Evolutionary conservation across 2,888 invertebrate genomes (phyloP).

Genomic region (Cosmia trapezina): DNA sequence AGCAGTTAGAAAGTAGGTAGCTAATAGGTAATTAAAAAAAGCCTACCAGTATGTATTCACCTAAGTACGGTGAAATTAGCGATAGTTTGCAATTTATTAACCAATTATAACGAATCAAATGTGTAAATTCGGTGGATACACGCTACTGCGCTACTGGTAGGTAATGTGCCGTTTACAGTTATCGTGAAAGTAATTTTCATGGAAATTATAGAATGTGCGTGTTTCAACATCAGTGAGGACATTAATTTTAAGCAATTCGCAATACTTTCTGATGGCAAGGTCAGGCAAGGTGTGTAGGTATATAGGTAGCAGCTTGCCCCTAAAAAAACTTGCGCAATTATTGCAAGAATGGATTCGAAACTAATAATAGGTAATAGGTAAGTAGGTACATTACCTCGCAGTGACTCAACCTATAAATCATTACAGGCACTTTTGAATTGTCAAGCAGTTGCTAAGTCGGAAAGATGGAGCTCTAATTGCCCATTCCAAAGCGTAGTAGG

Average conservation of each 20-base stretch:
- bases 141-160: constrained; percentile 34
- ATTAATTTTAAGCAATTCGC: constrained; percentile 14
- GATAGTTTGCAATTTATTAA: constrained; percentile 32
- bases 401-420: background rate
- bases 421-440: background rate
- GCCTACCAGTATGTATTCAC: background rate
- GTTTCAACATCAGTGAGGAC: constrained; percentile 3
- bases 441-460: background rate
- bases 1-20: constrained; percentile 18
- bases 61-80: constrained; percentile 11
- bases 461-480: background rate
- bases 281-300: background rate
- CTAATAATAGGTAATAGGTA: constrained; percentile 1
- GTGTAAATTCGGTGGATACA: constrained; percentile 39
- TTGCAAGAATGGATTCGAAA: background rate
- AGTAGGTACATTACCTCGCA: background rate
- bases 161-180: constrained; percentile 1
- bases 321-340: background rate
- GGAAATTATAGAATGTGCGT: constrained; percentile 47
- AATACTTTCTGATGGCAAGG: constrained; percentile 14
- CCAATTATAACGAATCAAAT: constrained; percentile 45
- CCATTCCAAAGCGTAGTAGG: background rate
- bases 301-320: too few species aligned
- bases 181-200: constrained; percentile 50
- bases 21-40: too few species aligned